Percentiles rank a stretch among this genome's conserved stretches.
Conservation (phyloP, 2,113 vertebrate genomes). For the Noctilio leporinus region DNA sequence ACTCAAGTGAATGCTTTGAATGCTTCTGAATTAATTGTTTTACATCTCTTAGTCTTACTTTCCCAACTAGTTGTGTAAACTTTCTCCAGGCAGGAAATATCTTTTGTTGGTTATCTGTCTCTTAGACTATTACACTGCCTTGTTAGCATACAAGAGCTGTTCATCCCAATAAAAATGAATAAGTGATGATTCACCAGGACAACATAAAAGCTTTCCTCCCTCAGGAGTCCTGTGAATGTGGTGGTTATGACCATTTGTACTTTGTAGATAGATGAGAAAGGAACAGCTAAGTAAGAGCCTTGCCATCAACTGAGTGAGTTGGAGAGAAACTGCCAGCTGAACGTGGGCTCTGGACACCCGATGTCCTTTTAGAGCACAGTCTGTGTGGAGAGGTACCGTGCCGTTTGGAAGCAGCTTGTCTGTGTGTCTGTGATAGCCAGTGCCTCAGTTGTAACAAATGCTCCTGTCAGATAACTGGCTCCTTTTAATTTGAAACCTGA, state of each 20-base stretch:
- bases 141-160: background rate
- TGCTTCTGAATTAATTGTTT: background rate
- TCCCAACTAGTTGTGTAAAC: background rate
- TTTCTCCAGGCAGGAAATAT: background rate
- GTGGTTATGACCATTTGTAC: background rate
- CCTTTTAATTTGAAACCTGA: background rate
- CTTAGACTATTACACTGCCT: background rate
- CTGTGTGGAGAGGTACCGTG: accelerated
- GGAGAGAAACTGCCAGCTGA: background rate
- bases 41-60: background rate
- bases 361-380: background rate
- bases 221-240: background rate
- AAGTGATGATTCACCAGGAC: background rate
- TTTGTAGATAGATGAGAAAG: background rate
- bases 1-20: background rate
- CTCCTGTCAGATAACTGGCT: background rate
- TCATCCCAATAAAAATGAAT: background rate
- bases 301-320: background rate
- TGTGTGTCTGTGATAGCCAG: background rate
- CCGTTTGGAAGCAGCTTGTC: background rate
- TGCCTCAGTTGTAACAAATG: background rate
- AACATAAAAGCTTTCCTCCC: background rate
- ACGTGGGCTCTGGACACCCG: background rate
- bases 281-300: background rate
- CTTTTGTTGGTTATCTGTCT: background rate